Conservation (phyloP, 2,888 invertebrate species). For the Microplitis manilae region DNA sequence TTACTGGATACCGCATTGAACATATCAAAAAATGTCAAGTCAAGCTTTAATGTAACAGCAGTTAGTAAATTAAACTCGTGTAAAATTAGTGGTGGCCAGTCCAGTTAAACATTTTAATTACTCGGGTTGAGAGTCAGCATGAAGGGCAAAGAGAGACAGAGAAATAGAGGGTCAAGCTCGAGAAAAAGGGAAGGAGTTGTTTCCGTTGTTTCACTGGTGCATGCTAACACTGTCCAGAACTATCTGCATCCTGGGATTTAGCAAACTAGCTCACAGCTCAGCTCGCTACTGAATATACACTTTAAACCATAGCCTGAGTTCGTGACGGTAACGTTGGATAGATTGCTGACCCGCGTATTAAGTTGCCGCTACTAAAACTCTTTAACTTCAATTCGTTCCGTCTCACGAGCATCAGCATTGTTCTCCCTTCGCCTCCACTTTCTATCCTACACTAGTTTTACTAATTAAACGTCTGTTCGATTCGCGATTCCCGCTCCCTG, state of each 20-base stretch:
- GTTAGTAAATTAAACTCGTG: slow-evolving; percentile 13
- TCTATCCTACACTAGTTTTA: slow-evolving; percentile 55
- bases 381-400: slow-evolving; percentile 38
- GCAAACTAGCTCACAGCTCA: slow-evolving; percentile 60
- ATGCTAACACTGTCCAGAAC: slow-evolving; percentile 49
- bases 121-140: slow-evolving; percentile 24
- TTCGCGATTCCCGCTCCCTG: slow-evolving; percentile 34
- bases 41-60: too few species aligned
- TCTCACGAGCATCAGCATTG: slow-evolving; percentile 35
- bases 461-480: slow-evolving; percentile 64
- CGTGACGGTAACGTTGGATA: slow-evolving; percentile 50
- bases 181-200: not conserved
- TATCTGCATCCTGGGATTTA: slow-evolving; percentile 56
- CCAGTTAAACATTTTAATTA: slow-evolving; percentile 67
- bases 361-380: slow-evolving; percentile 61
- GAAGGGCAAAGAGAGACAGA: slow-evolving; percentile 32
- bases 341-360: slow-evolving; percentile 67
- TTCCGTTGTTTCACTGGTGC: slow-evolving; percentile 13
- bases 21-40: too few species aligned
- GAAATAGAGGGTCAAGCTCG: not conserved
- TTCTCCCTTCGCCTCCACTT: slow-evolving; percentile 10
- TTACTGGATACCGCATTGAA: too few species aligned
- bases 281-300: not conserved
- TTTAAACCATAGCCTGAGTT: not conserved
- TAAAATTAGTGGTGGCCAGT: slow-evolving; percentile 58